These are phyloP conservation scores for Phrynosoma platyrhinos DNA, from an alignment of 2,113 vertebrate species.

Conservation along the genomic window DNA sequence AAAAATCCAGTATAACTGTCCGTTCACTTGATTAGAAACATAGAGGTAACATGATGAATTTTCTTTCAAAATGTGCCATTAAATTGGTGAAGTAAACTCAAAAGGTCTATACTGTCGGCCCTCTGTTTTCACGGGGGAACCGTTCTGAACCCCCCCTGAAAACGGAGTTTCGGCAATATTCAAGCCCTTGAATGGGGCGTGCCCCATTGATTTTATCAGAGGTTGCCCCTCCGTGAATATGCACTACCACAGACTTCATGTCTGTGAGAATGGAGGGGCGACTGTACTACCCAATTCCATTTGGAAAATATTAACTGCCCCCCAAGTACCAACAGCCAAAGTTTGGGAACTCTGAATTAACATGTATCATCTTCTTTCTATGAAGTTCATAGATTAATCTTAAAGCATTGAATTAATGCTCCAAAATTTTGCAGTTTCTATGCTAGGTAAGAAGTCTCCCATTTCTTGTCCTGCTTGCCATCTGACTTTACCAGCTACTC, in stretches of 20 bases:
- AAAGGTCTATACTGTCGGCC: constrained; percentile 19
- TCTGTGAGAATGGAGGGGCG: too few species aligned
- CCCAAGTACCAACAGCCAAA: constrained; percentile 48
- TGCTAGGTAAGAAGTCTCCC: not conserved
- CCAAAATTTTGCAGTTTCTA: not conserved
- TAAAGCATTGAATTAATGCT: not conserved
- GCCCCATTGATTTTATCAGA: too few species aligned
- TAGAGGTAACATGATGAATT: constrained; percentile 24
- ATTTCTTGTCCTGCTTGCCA: constrained; percentile 18
- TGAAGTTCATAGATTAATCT: not conserved
- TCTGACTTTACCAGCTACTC: not conserved
- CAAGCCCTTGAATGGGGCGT: too few species aligned
- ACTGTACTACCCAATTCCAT: constrained; percentile 25
- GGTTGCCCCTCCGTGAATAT: too few species aligned
- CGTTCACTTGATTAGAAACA: constrained; percentile 33
- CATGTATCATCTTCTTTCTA: not conserved
- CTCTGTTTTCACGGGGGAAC: too few species aligned
- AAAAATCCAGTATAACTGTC: constrained; percentile 19
- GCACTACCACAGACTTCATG: too few species aligned
- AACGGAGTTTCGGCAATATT: too few species aligned
- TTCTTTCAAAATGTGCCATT: constrained; percentile 33
- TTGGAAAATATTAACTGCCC: constrained; percentile 17
- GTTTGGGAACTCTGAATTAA: constrained; percentile 42
- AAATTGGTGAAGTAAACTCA: constrained; percentile 36
- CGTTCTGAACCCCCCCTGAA: too few species aligned